phyloP scores from a whole-genome alignment of 2,888 invertebrate genomes.

The Euplagia quadripunctaria region DNA sequence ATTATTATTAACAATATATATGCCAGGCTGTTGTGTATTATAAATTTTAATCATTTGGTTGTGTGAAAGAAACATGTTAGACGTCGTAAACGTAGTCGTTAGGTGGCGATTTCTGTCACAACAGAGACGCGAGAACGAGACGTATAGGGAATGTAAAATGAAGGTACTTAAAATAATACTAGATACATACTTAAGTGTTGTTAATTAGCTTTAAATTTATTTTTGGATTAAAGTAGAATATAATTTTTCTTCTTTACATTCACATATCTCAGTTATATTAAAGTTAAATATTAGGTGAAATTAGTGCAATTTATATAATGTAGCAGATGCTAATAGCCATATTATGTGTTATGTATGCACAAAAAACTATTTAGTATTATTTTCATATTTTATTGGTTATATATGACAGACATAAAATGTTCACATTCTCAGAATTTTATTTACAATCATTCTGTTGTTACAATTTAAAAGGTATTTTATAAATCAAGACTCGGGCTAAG shows the following conservation, averaged over 20 bases:
- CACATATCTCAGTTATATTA: constrained; percentile 11
- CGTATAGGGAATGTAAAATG: constrained; percentile 5
- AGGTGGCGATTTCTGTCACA: background rate
- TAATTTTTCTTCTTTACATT: constrained; percentile 1
- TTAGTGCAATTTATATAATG: constrained; percentile 8
- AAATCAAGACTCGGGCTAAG: constrained; percentile 15
- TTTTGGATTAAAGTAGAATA: background rate
- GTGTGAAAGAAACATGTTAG: constrained; percentile 29
- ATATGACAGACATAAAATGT: constrained; percentile 2
- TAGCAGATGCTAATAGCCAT: constrained; percentile 2
- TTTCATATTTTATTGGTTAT: background rate
- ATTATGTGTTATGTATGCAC: constrained; percentile 2
- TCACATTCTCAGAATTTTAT: constrained; percentile 1
- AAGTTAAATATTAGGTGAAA: constrained; percentile 9
- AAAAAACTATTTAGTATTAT: constrained; percentile 7
- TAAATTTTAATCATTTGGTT: constrained; percentile 29
- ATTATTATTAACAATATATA: constrained; percentile 5
- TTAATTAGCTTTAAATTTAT: constrained; percentile 45
- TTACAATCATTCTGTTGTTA: constrained; percentile 7
- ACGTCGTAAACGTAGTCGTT: background rate
- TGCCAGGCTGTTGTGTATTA: constrained; percentile 17
- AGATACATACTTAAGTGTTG: constrained; percentile 48
- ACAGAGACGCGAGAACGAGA: background rate
- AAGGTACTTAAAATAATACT: constrained; percentile 32
- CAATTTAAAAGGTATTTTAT: constrained; percentile 14